Conservation (phyloP, 2,888 invertebrate species). For the Coelinius sp. region DNA sequence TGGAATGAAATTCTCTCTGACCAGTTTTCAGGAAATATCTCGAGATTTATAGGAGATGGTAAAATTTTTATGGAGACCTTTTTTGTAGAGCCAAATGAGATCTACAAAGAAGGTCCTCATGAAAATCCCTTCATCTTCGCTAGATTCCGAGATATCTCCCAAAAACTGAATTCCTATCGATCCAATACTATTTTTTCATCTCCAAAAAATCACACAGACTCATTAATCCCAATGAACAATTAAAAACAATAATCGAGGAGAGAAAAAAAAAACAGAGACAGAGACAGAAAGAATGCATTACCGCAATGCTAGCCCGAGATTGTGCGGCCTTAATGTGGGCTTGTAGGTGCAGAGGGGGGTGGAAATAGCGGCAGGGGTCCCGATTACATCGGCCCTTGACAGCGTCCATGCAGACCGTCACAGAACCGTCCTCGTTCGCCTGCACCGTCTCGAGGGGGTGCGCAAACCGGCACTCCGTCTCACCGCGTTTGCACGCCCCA, state of each 20-base stretch:
- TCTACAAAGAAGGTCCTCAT: too few species aligned
- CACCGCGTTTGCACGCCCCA: conserved; percentile 97
- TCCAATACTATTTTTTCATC: too few species aligned
- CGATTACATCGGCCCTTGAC: conserved; percentile 99
- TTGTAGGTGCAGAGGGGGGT: conserved; percentile 99
- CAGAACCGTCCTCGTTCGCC: conserved; percentile 98
- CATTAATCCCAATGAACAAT: conserved; percentile 46
- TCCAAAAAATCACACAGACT: background rate
- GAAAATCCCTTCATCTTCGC: too few species aligned
- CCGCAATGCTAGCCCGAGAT: conserved; percentile 80
- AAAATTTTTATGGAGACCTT: background rate
- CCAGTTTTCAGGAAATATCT: too few species aligned
- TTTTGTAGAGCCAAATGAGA: background rate
- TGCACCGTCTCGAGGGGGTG: conserved; percentile 97
- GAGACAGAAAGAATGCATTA: conserved; percentile 71
- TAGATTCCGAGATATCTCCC: too few species aligned
- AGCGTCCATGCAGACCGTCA: conserved; percentile 99
- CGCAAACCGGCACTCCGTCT: conserved; percentile 98
- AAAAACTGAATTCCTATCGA: too few species aligned
- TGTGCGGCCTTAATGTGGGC: conserved; percentile 98
- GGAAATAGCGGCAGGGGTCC: conserved; percentile 99
- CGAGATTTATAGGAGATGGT: background rate
- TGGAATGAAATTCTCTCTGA: conserved; percentile 26
- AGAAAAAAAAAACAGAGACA: conserved; percentile 58
- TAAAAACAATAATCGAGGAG: conserved; percentile 45